Conservation (phyloP, 2,113 vertebrate genomes). For the Aramus guarauna region DNA sequence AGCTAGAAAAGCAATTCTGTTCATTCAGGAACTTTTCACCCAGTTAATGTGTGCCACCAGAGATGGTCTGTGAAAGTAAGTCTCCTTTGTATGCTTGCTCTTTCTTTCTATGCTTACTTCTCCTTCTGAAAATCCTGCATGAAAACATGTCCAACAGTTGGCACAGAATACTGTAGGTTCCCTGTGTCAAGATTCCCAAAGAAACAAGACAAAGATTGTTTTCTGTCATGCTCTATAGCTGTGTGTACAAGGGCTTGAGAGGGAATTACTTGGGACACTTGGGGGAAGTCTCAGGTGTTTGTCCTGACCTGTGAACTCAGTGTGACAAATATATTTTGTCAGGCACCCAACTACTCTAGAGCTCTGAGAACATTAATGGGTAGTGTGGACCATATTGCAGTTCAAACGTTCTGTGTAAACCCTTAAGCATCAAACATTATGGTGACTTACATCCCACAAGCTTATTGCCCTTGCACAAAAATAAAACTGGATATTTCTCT, state of each 20-base stretch:
- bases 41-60: neutral
- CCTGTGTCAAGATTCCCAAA: neutral
- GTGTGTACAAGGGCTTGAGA: neutral
- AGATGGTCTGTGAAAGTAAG: neutral
- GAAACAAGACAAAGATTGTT: neutral
- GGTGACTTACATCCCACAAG: neutral
- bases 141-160: neutral
- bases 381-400: neutral
- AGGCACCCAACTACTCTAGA: neutral
- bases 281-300: neutral
- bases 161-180: neutral
- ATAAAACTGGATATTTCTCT: neutral
- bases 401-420: neutral
- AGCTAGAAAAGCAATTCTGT: neutral
- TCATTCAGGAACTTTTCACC: neutral
- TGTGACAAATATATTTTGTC: neutral
- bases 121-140: neutral
- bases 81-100: neutral
- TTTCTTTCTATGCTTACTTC: neutral
- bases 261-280: neutral
- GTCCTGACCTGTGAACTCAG: neutral
- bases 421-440: neutral
- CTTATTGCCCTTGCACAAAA: neutral
- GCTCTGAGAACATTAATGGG: neutral
- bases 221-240: neutral